Evolutionary conservation across 2,797 vertebrate genomes (phyloP).

Genomic region (Pagetopsis macropterus): DNA sequence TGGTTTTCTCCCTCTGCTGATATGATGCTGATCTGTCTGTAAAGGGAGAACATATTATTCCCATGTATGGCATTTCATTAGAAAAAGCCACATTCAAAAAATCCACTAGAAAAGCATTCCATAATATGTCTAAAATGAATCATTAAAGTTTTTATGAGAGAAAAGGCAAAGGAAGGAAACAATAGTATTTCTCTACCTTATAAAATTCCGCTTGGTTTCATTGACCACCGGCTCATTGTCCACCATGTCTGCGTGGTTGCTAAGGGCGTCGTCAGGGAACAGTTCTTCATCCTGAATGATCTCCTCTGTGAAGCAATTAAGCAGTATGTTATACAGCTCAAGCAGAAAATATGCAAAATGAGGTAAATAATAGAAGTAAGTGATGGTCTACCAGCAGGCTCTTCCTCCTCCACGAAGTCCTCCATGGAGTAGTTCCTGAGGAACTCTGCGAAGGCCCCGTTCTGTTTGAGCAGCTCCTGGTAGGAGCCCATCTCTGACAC

Average conservation of each 20-base stretch:
- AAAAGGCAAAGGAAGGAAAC: neutral
- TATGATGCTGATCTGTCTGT: conserved; percentile 91
- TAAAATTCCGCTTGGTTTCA: conserved; percentile 90
- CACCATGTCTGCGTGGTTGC: conserved; percentile 90
- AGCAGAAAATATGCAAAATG: neutral
- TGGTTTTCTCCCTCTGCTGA: conserved; percentile 88
- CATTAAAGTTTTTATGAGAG: neutral
- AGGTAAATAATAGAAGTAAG: neutral
- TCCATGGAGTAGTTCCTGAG: conserved; percentile 90
- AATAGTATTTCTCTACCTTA: conserved; percentile 82
- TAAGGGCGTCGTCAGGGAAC: conserved; percentile 91
- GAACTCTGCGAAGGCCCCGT: conserved; percentile 93
- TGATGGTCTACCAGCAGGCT: conserved; percentile 75
- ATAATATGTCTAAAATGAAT: neutral
- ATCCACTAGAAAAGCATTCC: neutral
- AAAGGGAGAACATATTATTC: neutral
- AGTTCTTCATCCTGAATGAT: conserved; percentile 84
- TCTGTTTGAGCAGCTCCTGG: conserved; percentile 88
- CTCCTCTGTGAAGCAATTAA: conserved; percentile 64
- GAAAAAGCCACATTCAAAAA: neutral
- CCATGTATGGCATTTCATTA: neutral
- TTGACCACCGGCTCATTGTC: conserved; percentile 88
- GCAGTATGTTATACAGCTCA: neutral
- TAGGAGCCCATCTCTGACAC: conserved; percentile 96
- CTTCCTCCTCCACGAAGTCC: conserved; percentile 85